A percentile compares a stretch with the other conserved stretches of the same genome.
phyloP scores from a whole-genome alignment of 2,113 vertebrate species.

The Anthoscopus minutus region DNA sequence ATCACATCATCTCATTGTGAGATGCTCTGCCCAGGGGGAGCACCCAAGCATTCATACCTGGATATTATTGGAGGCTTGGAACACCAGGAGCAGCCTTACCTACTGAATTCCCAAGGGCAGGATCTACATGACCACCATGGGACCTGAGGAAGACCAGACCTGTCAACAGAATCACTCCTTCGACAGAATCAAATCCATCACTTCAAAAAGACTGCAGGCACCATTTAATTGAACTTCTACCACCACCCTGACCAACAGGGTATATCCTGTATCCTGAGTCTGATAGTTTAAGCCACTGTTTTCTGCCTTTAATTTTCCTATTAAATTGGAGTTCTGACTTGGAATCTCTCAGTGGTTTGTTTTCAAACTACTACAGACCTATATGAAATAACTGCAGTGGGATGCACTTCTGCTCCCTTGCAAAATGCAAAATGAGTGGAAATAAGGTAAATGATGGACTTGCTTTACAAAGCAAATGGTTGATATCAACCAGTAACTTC shows the following conservation, averaged over 20 bases:
- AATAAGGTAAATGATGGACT: not conserved
- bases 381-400: not conserved
- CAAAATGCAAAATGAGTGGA: not conserved
- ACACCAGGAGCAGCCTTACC: not conserved
- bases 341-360: not conserved
- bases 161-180: not conserved
- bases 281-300: not conserved
- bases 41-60: not conserved
- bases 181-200: not conserved
- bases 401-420: not conserved
- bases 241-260: not conserved
- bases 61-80: not conserved
- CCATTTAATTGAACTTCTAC: not conserved
- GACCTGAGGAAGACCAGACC: not conserved
- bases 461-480: not conserved
- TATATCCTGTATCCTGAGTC: not conserved
- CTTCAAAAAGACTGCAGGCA: not conserved
- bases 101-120: not conserved
- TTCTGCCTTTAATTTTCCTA: not conserved
- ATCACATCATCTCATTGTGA: not conserved
- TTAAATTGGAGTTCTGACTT: not conserved
- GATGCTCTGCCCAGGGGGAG: not conserved
- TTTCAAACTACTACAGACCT: not conserved
- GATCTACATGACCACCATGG: not conserved
- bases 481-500: not conserved